Evolutionary conservation across 2,888 invertebrate species (phyloP).

Genomic region (Scaptomyza cyrtandrae): DNA sequence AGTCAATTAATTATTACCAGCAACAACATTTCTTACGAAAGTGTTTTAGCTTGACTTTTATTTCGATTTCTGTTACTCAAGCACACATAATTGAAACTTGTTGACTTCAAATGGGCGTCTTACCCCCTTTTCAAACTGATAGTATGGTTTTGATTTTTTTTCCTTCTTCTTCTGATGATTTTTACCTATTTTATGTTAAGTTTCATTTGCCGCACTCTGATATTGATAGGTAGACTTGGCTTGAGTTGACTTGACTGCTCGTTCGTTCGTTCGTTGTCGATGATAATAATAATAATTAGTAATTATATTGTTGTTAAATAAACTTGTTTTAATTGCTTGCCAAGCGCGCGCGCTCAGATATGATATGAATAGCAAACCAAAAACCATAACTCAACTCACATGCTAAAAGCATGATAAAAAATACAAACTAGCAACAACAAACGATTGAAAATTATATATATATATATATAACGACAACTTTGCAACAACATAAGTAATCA

Average conservation of each 20-base stretch:
- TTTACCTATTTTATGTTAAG: constrained; percentile 76
- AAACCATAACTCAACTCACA: constrained; percentile 12
- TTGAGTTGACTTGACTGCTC: background rate
- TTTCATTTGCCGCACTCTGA: constrained; percentile 63
- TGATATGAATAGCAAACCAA: constrained; percentile 40
- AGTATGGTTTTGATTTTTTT: background rate
- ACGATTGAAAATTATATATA: constrained; percentile 17
- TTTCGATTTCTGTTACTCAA: constrained; percentile 41
- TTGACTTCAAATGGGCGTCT: constrained; percentile 50
- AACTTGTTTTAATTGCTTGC: constrained; percentile 79
- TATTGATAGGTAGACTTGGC: constrained; percentile 63
- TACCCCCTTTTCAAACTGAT: background rate
- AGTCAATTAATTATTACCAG: constrained; percentile 79
- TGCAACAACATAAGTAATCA: constrained; percentile 15
- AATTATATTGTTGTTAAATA: constrained; percentile 81
- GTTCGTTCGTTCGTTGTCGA: constrained; percentile 6
- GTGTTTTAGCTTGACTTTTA: constrained; percentile 58
- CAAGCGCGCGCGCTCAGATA: constrained; percentile 48
- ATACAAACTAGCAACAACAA: constrained; percentile 9
- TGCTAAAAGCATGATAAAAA: constrained; percentile 44
- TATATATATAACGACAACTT: background rate
- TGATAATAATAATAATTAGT: constrained; percentile 81
- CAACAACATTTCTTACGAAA: constrained; percentile 68
- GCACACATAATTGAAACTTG: constrained; percentile 80
- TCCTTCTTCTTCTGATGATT: background rate